phyloP scores from a whole-genome alignment of 2,113 vertebrate species.

The Catharus fuscescens region DNA sequence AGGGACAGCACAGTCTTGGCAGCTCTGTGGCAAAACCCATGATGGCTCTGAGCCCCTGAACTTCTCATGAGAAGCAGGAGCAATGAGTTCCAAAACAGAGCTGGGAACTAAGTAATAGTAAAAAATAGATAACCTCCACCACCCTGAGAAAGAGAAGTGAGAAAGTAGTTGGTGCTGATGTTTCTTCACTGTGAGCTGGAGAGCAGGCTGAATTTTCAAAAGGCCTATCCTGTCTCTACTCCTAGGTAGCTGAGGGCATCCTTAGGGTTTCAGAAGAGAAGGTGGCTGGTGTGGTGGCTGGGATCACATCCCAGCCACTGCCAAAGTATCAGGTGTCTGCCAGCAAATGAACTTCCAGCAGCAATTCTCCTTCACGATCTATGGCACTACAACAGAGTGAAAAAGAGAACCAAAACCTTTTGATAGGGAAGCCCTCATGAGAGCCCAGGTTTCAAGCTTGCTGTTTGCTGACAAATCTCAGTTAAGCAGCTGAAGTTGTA shows the following conservation, averaged over 20 bases:
- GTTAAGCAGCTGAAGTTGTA: background rate
- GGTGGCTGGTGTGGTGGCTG: background rate
- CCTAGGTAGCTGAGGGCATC: background rate
- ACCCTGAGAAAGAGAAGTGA: background rate
- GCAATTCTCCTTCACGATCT: background rate
- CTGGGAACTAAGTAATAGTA: background rate
- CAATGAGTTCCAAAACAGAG: background rate
- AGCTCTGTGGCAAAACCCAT: background rate
- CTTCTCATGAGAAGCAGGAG: background rate
- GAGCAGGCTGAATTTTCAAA: background rate
- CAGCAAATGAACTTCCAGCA: background rate
- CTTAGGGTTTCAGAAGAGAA: background rate
- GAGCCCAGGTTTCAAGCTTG: background rate
- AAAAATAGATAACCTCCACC: background rate
- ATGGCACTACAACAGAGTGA: background rate
- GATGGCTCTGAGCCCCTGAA: background rate
- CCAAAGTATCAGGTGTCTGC: background rate
- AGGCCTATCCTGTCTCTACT: background rate
- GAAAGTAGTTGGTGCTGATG: background rate
- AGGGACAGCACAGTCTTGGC: background rate
- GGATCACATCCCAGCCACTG: background rate
- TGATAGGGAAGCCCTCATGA: background rate
- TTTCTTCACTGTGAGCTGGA: background rate
- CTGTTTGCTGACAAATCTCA: background rate
- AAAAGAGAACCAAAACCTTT: slow-evolving; percentile 47